Percentiles rank a stretch among this genome's conserved stretches.
phyloP scores from a whole-genome alignment of 1,140 invertebrate species.

The Brachionus sp. region DNA sequence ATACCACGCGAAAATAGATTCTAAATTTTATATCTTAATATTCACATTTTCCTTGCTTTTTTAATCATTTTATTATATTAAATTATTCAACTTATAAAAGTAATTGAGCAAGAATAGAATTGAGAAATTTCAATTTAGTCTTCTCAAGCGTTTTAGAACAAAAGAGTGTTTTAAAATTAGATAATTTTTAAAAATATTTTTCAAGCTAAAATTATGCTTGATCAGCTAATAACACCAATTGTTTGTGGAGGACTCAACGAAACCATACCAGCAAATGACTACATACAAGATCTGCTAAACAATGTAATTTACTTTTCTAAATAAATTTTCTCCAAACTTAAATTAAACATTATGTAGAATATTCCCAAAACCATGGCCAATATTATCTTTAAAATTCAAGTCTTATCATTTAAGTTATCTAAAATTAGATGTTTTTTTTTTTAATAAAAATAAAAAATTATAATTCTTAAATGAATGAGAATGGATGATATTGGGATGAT shows the following conservation, averaged over 20 bases:
- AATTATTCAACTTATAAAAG: neutral
- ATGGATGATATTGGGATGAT: neutral
- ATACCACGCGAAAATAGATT: neutral
- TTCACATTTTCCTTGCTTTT: conserved; percentile 10
- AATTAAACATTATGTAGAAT: too few relatives aligned
- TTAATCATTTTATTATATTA: conserved; percentile 3
- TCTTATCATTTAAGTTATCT: neutral
- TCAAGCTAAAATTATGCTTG: neutral
- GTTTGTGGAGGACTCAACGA: conserved; percentile 34
- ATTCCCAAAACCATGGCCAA: neutral
- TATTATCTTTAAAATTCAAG: neutral
- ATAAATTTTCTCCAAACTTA: neutral
- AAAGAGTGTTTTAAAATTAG: neutral
- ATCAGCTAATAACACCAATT: conserved; percentile 18
- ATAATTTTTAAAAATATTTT: neutral
- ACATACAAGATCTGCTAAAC: conserved; percentile 21
- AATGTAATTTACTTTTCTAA: neutral
- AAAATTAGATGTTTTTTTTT: neutral
- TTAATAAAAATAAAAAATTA: neutral
- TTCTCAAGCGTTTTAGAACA: conserved; percentile 4
- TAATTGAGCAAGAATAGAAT: conserved; percentile 26
- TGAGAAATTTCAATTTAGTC: neutral
- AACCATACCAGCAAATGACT: conserved; percentile 38
- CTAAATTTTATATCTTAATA: neutral
- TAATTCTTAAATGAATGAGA: neutral